Evolutionary conservation across 2,113 vertebrate genomes (phyloP).

Genomic region (Accipiter virgatus): DNA sequence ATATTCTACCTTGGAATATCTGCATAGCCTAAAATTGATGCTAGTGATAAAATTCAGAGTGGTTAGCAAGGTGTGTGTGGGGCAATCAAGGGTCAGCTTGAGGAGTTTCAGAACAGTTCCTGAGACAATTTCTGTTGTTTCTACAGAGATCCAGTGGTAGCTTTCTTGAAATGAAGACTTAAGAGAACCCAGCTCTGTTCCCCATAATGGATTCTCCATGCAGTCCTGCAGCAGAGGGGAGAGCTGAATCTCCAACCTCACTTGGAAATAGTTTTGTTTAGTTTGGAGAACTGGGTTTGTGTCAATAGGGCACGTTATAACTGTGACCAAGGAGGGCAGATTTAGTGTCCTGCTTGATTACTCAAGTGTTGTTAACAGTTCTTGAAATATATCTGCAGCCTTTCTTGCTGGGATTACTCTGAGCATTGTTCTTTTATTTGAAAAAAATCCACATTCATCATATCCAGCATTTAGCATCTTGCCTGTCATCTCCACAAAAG

Average conservation of each 20-base stretch:
- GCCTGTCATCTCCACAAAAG: background rate
- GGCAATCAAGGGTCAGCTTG: background rate
- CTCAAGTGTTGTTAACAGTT: background rate
- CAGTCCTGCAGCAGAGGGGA: background rate
- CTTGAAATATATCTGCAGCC: background rate
- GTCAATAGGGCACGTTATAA: background rate
- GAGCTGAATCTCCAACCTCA: background rate
- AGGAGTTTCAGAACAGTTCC: background rate
- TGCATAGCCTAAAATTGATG: background rate
- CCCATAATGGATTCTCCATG: background rate
- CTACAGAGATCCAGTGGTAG: background rate
- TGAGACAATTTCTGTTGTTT: background rate
- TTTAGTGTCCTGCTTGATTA: background rate
- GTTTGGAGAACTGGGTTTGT: background rate
- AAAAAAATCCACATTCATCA: background rate
- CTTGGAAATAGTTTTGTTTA: background rate
- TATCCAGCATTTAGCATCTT: background rate
- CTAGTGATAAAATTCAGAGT: background rate
- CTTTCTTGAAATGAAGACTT: background rate
- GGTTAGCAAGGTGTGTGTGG: background rate
- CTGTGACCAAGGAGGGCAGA: background rate
- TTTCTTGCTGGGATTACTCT: background rate
- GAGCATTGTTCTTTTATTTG: background rate
- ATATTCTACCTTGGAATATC: background rate
- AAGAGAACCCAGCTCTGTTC: background rate